phyloP scores from a whole-genome alignment of 2,888 invertebrate genomes.

The Tetanocera ferruginea region DNA sequence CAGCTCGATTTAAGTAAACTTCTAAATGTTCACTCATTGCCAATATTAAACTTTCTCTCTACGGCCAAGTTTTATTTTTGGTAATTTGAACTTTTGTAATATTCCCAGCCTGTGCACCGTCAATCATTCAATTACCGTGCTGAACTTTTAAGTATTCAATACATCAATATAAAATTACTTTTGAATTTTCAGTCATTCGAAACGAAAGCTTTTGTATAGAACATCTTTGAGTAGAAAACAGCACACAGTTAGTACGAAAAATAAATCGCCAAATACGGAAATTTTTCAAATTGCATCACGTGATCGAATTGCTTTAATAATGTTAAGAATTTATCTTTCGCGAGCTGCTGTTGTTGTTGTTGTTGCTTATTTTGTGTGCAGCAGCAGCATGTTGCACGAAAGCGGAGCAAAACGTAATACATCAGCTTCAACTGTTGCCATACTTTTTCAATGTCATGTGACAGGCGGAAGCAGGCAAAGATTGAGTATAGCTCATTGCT shows the following conservation, averaged over 20 bases:
- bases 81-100: too few relatives aligned
- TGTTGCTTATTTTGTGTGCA: neutral
- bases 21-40: too few relatives aligned
- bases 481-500: slow-evolving; percentile 2
- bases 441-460: slow-evolving; percentile 14
- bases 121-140: too few relatives aligned
- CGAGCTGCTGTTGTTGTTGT: neutral
- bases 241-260: neutral
- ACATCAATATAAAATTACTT: too few relatives aligned
- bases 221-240: too few relatives aligned
- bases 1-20: too few relatives aligned
- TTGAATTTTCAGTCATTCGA: too few relatives aligned
- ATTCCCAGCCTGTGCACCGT: too few relatives aligned
- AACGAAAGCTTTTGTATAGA: too few relatives aligned
- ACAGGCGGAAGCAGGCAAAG: slow-evolving; percentile 14
- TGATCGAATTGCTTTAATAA: neutral
- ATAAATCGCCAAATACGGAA: neutral
- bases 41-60: too few relatives aligned
- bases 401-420: neutral
- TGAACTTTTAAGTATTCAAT: too few relatives aligned
- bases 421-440: slow-evolving; percentile 16
- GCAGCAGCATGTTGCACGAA: slow-evolving; percentile 8
- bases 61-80: too few relatives aligned
- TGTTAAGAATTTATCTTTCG: neutral
- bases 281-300: neutral